Percentiles rank a stretch among this genome's conserved stretches.
phyloP scores from a whole-genome alignment of 2,797 vertebrate species.

The Cephalopachus bancanus region DNA sequence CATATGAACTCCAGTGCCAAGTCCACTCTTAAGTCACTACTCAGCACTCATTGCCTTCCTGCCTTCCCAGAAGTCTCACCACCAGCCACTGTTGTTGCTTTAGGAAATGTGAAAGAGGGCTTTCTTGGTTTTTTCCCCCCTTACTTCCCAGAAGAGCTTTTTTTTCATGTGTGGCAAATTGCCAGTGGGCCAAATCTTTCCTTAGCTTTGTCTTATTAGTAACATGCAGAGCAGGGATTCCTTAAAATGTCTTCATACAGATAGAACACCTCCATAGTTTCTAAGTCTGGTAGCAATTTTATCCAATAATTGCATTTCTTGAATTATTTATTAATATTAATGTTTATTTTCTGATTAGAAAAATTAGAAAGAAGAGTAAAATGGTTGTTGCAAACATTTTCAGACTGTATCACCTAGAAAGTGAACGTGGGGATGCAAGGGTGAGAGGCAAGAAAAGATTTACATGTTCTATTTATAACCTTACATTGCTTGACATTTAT shows the following conservation, averaged over 20 bases:
- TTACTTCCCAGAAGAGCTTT: background rate
- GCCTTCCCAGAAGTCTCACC: background rate
- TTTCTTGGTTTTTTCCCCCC: background rate
- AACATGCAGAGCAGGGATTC: background rate
- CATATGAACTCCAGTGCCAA: rapidly evolving
- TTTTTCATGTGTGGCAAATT: background rate
- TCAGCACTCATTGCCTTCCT: background rate
- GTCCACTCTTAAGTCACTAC: rapidly evolving
- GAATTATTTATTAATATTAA: background rate
- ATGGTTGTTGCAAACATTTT: background rate
- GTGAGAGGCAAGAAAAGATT: background rate
- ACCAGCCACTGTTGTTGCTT: background rate
- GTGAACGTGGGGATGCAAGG: background rate
- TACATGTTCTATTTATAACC: background rate
- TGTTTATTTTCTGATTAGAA: background rate
- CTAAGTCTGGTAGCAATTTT: background rate
- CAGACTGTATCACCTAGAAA: background rate
- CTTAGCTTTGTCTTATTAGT: background rate
- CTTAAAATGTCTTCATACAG: background rate
- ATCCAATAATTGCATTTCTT: background rate
- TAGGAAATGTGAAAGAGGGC: background rate
- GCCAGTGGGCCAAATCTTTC: background rate
- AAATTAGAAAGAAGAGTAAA: background rate
- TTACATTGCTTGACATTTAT: background rate
- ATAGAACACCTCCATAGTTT: background rate